Evolutionary conservation across 2,797 vertebrate species (phyloP).

Genomic region (Capromys pilorides): DNA sequence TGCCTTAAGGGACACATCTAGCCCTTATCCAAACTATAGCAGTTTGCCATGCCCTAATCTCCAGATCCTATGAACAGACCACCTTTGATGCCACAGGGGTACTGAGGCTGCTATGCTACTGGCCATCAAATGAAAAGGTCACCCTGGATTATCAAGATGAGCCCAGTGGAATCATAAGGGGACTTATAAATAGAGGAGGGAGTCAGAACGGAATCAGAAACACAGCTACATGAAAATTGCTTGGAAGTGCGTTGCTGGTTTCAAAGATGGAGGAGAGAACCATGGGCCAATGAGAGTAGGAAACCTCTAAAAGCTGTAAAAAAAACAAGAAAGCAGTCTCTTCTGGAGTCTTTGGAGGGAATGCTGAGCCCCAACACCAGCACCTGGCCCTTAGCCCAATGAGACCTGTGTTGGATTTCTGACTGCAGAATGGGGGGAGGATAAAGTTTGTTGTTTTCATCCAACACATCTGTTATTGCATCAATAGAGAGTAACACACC

Average conservation of each 20-base stretch:
- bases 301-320: neutral
- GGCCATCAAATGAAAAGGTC: neutral
- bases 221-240: fast-evolving
- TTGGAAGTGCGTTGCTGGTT: neutral
- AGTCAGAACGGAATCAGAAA: neutral
- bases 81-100: neutral
- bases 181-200: neutral
- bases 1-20: neutral
- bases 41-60: neutral
- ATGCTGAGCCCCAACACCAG: neutral
- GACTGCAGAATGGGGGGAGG: neutral
- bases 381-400: neutral
- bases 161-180: neutral
- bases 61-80: neutral
- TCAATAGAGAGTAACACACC: neutral
- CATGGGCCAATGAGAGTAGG: neutral
- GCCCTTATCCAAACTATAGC: neutral
- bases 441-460: neutral
- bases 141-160: neutral
- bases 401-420: neutral
- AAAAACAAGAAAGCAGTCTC: neutral
- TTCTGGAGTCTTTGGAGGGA: neutral
- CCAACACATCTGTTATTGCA: too few species aligned
- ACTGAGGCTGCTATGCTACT: neutral
- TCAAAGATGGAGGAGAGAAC: neutral